These are phyloP conservation scores for Drosophila guanche DNA, from an alignment of 1,140 invertebrate genomes.

Conservation along the genomic window DNA sequence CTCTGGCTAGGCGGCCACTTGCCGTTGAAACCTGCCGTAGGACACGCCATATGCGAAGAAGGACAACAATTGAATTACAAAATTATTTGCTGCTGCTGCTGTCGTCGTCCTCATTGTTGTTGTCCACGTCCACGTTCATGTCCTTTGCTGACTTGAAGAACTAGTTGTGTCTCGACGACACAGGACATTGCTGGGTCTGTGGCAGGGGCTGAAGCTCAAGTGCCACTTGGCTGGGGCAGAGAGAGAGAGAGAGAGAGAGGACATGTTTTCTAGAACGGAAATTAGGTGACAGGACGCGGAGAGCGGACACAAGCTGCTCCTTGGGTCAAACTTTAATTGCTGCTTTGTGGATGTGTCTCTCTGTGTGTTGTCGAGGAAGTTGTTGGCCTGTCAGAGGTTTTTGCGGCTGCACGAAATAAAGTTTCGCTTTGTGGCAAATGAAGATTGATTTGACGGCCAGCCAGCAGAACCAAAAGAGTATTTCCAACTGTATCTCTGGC, in stretches of 20 bases:
- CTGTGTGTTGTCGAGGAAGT: conserved; percentile 1
- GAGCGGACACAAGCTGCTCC: conserved; percentile 51
- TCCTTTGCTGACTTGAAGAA: conserved; percentile 48
- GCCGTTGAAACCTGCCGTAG: conserved; percentile 50
- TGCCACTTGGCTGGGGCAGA: conserved; percentile 47
- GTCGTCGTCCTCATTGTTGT: conserved; percentile 22
- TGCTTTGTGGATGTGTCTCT: conserved; percentile 19
- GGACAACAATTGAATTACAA: conserved; percentile 79
- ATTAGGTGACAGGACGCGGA: conserved; percentile 77
- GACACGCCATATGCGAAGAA: conserved; percentile 55
- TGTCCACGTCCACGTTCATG: conserved; percentile 20
- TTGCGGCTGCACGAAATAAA: conserved; percentile 8
- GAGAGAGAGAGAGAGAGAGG: conserved; percentile 47
- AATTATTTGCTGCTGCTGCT: conserved; percentile 59
- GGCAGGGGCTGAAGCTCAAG: conserved; percentile 41
- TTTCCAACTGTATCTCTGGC: conserved; percentile 12
- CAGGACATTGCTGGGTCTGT: conserved; percentile 13
- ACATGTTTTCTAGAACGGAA: conserved; percentile 78
- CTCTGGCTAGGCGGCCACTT: conserved; percentile 50
- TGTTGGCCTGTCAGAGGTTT: conserved; percentile 26
- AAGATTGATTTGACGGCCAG: conserved; percentile 41
- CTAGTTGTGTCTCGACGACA: conserved; percentile 52
- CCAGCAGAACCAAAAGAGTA: neutral
- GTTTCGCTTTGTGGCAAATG: conserved; percentile 21
- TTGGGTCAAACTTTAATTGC: conserved; percentile 79